These are phyloP conservation scores for Spongilla lacustris DNA, from an alignment of 37 sponge, comb jelly and placozoan genomes.

Conservation along the genomic window DNA sequence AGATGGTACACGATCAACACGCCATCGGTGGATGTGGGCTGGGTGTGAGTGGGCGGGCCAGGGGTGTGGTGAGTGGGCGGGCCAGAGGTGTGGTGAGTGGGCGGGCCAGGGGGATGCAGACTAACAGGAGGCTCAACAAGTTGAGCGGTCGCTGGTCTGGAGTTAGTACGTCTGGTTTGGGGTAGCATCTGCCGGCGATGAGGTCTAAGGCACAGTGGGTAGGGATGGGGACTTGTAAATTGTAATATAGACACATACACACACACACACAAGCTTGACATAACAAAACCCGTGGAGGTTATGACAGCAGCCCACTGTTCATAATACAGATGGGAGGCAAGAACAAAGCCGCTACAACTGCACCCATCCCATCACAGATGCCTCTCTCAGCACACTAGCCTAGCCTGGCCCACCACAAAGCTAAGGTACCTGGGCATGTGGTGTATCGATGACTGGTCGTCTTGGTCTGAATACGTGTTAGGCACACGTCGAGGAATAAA, in stretches of 20 bases:
- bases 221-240: too few relatives aligned
- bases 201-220: neutral
- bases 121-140: neutral
- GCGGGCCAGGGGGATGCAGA: neutral
- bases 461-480: conserved; percentile 31
- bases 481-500: conserved; percentile 44
- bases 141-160: conserved; percentile 5
- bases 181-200: neutral
- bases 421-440: conserved; percentile 23
- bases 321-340: neutral
- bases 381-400: too few relatives aligned
- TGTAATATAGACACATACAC: neutral
- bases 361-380: too few relatives aligned
- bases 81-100: neutral
- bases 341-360: neutral
- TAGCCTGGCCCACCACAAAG: neutral
- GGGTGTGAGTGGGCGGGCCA: neutral
- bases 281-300: neutral
- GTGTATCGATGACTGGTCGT: conserved; percentile 17
- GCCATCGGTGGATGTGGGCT: neutral
- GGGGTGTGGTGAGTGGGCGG: conserved; percentile 1
- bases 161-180: neutral
- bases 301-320: neutral
- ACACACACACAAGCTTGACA: neutral
- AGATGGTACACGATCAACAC: conserved; percentile 50